These are phyloP conservation scores for Carabus problematicus DNA, from an alignment of 2,888 invertebrate species.

Conservation along the genomic window DNA sequence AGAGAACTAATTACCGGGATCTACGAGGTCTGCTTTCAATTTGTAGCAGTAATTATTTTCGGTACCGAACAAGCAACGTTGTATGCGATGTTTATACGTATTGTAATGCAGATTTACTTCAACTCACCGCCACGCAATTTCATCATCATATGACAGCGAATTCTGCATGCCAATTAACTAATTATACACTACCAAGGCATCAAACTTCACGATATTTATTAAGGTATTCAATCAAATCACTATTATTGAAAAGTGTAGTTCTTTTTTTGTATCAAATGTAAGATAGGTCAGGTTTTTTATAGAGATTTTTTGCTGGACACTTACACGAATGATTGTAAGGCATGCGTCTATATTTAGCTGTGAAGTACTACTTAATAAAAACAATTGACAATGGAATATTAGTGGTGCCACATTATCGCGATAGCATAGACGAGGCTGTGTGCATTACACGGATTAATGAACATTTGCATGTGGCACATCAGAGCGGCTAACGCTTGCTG, in stretches of 20 bases:
- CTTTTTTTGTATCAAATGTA: neutral
- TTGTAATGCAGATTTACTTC: conserved; percentile 6
- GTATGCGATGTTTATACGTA: conserved; percentile 18
- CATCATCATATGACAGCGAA: too few relatives aligned
- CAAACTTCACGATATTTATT: too few relatives aligned
- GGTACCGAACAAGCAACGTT: conserved; percentile 8
- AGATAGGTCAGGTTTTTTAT: conserved; percentile 30
- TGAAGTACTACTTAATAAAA: conserved; percentile 31
- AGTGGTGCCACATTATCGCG: conserved; percentile 26
- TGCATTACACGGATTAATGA: conserved; percentile 10
- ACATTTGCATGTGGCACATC: conserved; percentile 7
- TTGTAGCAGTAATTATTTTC: conserved; percentile 28
- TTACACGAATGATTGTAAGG: conserved; percentile 12
- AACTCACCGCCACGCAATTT: too few relatives aligned
- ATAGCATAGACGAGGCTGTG: neutral
- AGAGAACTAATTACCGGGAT: conserved; percentile 17
- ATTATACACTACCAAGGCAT: too few relatives aligned
- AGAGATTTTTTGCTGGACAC: conserved; percentile 8
- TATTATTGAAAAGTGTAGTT: too few relatives aligned
- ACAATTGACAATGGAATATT: conserved; percentile 26
- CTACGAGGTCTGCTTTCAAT: conserved; percentile 21
- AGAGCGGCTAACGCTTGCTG: neutral
- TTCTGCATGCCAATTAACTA: too few relatives aligned
- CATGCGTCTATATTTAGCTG: conserved; percentile 28
- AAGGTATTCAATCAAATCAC: too few relatives aligned